Evolutionary conservation across 2,888 invertebrate species (phyloP).

Genomic region (Leucophora obtusa): DNA sequence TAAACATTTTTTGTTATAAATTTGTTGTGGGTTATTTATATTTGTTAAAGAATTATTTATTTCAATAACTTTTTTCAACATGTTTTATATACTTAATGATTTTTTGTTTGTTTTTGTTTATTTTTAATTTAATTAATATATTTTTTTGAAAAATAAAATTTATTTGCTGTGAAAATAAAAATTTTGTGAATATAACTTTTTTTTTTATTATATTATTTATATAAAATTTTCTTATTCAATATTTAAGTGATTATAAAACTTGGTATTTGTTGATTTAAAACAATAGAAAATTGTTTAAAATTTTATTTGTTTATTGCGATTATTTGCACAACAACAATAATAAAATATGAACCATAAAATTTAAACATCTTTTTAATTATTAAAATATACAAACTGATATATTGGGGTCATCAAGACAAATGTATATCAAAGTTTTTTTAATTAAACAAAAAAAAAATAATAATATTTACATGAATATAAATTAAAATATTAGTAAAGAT

Average conservation of each 20-base stretch:
- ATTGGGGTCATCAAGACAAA: constrained; percentile 43
- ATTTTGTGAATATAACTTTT: background rate
- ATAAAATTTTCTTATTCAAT: background rate
- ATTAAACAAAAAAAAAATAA: constrained; percentile 1
- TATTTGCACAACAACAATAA: background rate
- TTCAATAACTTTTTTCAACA: background rate
- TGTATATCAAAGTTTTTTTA: constrained; percentile 8
- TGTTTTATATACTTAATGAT: background rate
- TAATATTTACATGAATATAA: background rate
- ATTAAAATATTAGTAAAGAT: background rate
- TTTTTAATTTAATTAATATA: background rate
- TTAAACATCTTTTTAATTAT: constrained; percentile 33
- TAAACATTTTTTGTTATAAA: background rate
- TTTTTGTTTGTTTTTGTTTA: background rate
- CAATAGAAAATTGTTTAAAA: background rate
- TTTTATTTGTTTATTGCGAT: background rate
- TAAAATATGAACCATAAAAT: constrained; percentile 39
- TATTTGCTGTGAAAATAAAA: background rate
- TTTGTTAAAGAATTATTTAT: background rate
- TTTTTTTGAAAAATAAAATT: background rate
- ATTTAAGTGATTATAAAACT: background rate
- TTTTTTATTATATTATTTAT: background rate
- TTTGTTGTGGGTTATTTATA: background rate
- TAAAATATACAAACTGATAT: constrained; percentile 45
- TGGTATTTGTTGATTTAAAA: background rate